Conservation (phyloP, 2,797 vertebrate genomes). For the Acipenser ruthenus region DNA sequence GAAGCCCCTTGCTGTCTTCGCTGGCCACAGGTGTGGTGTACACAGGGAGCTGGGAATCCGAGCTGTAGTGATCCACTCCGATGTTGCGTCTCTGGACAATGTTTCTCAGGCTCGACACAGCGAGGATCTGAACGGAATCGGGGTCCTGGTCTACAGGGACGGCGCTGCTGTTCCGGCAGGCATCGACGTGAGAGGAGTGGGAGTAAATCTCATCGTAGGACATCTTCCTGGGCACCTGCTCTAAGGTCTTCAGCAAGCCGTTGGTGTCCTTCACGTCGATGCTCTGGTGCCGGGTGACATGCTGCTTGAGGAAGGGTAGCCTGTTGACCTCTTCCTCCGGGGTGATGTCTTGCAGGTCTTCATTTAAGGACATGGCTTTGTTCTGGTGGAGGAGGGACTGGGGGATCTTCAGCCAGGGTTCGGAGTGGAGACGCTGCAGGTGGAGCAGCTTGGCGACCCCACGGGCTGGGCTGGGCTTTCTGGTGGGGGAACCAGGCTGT, state of each 20-base stretch:
- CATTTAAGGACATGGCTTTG: slow-evolving; percentile 45
- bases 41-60: slow-evolving; percentile 55
- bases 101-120: slow-evolving; percentile 54
- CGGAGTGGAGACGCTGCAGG: slow-evolving; percentile 30
- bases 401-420: slow-evolving; percentile 44
- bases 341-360: slow-evolving; percentile 52
- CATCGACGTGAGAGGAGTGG: slow-evolving; percentile 39
- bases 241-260: slow-evolving; percentile 41
- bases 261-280: slow-evolving; percentile 53
- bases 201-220: slow-evolving; percentile 54
- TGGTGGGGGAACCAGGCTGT: slow-evolving; percentile 53
- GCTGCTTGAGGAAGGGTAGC: slow-evolving; percentile 40
- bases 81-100: slow-evolving; percentile 60
- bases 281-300: slow-evolving; percentile 51
- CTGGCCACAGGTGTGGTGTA: slow-evolving; percentile 15
- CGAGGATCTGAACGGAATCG: slow-evolving; percentile 42
- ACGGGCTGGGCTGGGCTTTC: slow-evolving; percentile 29
- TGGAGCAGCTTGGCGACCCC: slow-evolving; percentile 44
- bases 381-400: slow-evolving; percentile 39
- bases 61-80: slow-evolving; percentile 62
- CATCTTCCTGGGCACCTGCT: slow-evolving; percentile 47
- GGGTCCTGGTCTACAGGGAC: slow-evolving; percentile 41
- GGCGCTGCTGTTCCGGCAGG: slow-evolving; percentile 36
- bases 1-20: slow-evolving; percentile 45
- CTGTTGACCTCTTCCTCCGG: slow-evolving; percentile 49